Evolutionary conservation across 2,888 invertebrate genomes (phyloP).

Genomic region (Neoitamus cyanurus): DNA sequence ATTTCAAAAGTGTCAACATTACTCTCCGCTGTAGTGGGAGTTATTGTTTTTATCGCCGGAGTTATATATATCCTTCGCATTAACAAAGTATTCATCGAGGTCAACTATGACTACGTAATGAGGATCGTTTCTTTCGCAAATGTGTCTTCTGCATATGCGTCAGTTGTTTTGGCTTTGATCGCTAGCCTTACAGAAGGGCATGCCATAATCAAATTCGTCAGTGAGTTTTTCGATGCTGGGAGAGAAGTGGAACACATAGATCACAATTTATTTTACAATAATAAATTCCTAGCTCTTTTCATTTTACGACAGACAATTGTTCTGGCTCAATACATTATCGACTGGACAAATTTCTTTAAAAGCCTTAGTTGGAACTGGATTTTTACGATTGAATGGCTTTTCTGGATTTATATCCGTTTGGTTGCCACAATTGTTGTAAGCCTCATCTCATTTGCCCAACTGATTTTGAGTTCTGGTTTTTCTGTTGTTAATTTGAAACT

Average conservation of each 20-base stretch:
- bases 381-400: neutral
- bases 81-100: neutral
- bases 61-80: neutral
- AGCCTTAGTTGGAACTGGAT: neutral
- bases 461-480: neutral
- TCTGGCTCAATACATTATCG: neutral
- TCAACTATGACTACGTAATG: conserved; percentile 17
- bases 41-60: neutral
- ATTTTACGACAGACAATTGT: neutral
- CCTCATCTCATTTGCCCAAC: neutral
- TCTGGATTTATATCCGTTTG: conserved; percentile 5
- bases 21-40: neutral
- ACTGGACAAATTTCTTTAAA: neutral
- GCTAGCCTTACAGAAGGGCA: neutral
- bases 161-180: neutral
- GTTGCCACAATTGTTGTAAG: neutral
- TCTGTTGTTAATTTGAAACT: neutral
- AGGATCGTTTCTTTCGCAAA: neutral
- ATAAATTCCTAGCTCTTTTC: neutral
- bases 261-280: neutral
- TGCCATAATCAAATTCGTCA: neutral
- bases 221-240: neutral
- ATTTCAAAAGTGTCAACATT: neutral
- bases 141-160: neutral
- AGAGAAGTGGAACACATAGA: neutral